A percentile compares a stretch with the other conserved stretches of the same genome.
phyloP scores from a whole-genome alignment of 2,888 invertebrate genomes.

The Heliconius erato region DNA sequence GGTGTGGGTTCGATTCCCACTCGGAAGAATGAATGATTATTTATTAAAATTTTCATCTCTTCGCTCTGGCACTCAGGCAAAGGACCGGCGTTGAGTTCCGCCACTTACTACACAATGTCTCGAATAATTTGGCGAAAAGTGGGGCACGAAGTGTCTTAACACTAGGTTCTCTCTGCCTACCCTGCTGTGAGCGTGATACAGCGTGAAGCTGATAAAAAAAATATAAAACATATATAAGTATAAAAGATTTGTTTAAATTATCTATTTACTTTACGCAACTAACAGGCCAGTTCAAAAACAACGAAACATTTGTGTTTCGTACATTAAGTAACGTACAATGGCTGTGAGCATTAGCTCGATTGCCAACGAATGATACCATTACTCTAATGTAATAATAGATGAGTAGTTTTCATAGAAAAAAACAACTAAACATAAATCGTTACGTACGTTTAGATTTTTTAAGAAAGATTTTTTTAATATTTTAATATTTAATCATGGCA shows the following conservation, averaged over 20 bases:
- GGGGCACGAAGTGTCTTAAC: too few species aligned
- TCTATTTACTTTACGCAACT: neutral
- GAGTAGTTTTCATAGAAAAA: neutral
- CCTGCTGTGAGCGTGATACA: too few species aligned
- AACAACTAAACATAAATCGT: neutral
- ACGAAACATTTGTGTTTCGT: conserved; percentile 1
- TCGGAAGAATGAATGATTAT: too few species aligned
- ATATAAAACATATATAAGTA: neutral
- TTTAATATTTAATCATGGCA: neutral
- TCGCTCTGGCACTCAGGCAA: too few species aligned
- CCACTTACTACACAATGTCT: too few species aligned
- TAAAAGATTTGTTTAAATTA: neutral
- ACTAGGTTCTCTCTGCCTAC: too few species aligned
- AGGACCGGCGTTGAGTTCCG: too few species aligned
- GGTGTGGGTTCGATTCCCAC: too few species aligned
- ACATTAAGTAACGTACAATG: conserved; percentile 15
- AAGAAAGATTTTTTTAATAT: neutral
- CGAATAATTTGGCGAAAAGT: too few species aligned
- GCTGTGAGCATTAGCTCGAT: conserved; percentile 8
- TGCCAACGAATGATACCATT: conserved; percentile 22
- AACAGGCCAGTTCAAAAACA: neutral
- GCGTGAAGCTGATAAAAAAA: too few species aligned
- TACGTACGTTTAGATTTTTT: neutral
- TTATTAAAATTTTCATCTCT: too few species aligned
- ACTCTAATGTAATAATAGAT: conserved; percentile 23